A percentile compares a stretch with the other conserved stretches of the same genome.
Evolutionary conservation across 2,797 vertebrate genomes (phyloP).

Genomic region (Oreortyx pictus): DNA sequence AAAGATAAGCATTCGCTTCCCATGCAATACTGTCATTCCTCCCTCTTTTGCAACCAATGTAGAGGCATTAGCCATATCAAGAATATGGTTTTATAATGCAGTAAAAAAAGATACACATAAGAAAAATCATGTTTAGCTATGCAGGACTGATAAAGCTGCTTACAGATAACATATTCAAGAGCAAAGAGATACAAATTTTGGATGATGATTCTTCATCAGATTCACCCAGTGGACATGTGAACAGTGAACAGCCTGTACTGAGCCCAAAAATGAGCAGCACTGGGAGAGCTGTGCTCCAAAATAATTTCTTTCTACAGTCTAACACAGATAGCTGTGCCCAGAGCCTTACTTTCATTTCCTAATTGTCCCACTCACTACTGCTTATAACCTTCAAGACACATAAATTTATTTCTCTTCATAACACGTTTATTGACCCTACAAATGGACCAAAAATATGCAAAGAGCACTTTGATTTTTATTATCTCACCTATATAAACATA

Average conservation of each 20-base stretch:
- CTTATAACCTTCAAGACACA: not conserved
- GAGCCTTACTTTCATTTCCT: not conserved
- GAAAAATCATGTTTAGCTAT: not conserved
- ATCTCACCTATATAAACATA: constrained; percentile 27
- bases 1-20: constrained; percentile 20
- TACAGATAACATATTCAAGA: not conserved
- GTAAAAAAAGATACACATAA: not conserved
- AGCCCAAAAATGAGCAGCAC: not conserved
- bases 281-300: not conserved
- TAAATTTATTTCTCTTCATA: not conserved
- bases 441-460: constrained; percentile 31
- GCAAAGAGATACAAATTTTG: not conserved
- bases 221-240: not conserved
- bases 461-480: constrained; percentile 45
- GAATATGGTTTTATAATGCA: not conserved
- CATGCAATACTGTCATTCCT: not conserved
- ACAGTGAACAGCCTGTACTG: not conserved
- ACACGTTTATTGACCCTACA: not conserved
- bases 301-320: not conserved
- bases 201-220: not conserved
- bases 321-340: not conserved
- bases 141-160: not conserved
- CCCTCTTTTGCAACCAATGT: not conserved
- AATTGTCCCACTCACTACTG: not conserved
- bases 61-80: not conserved